phyloP scores from a whole-genome alignment of 2,797 vertebrate genomes.

The Gymnodraco acuticeps region DNA sequence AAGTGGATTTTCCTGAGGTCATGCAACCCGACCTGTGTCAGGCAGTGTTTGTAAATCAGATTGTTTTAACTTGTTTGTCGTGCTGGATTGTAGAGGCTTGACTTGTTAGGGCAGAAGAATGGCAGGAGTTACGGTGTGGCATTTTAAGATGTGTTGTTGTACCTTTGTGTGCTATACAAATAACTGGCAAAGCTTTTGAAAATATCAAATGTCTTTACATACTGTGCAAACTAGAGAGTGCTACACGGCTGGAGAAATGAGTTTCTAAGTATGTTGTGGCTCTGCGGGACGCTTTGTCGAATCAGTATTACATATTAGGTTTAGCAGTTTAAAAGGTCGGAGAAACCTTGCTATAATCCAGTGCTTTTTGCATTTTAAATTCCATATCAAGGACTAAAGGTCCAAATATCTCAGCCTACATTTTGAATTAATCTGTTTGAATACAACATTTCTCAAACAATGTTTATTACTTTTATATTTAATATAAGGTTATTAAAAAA shows the following conservation, averaged over 20 bases:
- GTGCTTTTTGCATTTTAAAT: background rate
- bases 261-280: background rate
- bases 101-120: slow-evolving; percentile 5
- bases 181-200: background rate
- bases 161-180: background rate
- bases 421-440: no score
- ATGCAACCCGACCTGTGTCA: slow-evolving; percentile 47
- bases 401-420: background rate
- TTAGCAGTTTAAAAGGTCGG: background rate
- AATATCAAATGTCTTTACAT: no score
- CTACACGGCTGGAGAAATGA: background rate
- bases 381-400: background rate
- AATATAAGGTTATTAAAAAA: no score
- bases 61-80: slow-evolving; percentile 43
- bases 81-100: slow-evolving; percentile 14
- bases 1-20: slow-evolving; percentile 47
- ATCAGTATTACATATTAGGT: background rate
- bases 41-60: slow-evolving; percentile 46
- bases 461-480: no score
- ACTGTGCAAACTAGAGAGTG: background rate
- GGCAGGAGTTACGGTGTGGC: slow-evolving; percentile 21
- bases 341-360: background rate
- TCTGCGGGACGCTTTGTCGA: background rate
- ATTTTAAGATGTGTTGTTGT: slow-evolving; percentile 15
- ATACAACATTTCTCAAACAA: no score